Conservation (phyloP, 1,140 invertebrate species). For the Magallana angulata region DNA sequence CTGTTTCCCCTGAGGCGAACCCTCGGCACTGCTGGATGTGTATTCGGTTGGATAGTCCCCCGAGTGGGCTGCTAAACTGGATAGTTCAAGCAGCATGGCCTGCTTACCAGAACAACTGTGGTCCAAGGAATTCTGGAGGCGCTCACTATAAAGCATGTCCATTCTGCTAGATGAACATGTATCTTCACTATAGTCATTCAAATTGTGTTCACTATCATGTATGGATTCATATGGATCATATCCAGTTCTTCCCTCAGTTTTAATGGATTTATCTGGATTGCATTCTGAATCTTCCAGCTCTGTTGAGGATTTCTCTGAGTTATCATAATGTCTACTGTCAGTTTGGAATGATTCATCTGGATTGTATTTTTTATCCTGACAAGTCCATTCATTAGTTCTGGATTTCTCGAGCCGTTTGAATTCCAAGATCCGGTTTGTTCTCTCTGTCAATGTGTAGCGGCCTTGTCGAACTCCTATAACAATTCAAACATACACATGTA, state of each 20-base stretch:
- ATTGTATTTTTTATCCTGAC: background rate
- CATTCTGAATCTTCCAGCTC: background rate
- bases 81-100: background rate
- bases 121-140: background rate
- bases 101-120: background rate
- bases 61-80: background rate
- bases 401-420: background rate
- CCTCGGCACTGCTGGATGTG: background rate
- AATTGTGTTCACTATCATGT: background rate
- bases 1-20: background rate
- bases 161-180: background rate
- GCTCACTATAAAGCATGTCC: background rate
- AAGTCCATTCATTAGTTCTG: background rate
- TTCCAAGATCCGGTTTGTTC: conserved; percentile 9
- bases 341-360: too few relatives aligned
- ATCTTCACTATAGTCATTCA: background rate
- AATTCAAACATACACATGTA: too few relatives aligned
- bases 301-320: background rate
- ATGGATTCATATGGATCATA: too few relatives aligned
- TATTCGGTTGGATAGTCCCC: background rate
- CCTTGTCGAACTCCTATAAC: conserved; percentile 6
- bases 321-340: background rate
- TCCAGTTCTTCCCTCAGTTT: background rate
- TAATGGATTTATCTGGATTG: background rate
- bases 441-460: conserved; percentile 10